A percentile compares a stretch with the other conserved stretches of the same genome.
Conservation (phyloP, 2,888 invertebrate species). For the Rapana venosa region DNA sequence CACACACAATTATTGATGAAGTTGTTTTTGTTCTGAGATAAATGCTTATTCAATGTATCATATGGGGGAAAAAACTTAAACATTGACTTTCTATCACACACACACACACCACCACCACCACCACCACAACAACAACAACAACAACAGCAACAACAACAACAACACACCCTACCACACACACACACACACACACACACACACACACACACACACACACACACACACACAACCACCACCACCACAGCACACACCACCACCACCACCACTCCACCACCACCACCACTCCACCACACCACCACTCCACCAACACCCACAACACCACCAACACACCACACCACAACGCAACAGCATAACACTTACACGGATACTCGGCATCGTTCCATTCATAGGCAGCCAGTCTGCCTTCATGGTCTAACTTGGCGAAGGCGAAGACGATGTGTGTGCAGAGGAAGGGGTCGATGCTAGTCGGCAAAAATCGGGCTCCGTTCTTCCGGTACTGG, state of each 20-base stretch:
- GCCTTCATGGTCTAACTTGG: conserved; percentile 55
- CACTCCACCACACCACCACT: background rate
- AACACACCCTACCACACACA: no score
- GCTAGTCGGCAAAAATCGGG: conserved; percentile 54
- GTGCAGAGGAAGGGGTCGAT: conserved; percentile 61
- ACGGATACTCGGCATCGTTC: conserved; percentile 86
- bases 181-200: no score
- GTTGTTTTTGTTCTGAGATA: no score
- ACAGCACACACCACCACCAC: background rate
- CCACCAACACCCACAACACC: background rate
- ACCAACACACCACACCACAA: background rate
- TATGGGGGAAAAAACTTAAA: no score
- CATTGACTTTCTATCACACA: no score
- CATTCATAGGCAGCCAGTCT: conserved; percentile 93
- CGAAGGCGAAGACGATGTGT: conserved; percentile 59
- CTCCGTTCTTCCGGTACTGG: conserved; percentile 55
- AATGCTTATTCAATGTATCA: no score
- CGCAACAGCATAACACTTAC: conserved; percentile 47
- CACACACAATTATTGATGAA: no score
- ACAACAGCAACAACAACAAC: no score
- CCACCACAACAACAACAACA: no score
- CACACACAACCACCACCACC: background rate
- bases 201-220: background rate
- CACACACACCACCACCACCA: no score
- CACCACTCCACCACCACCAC: background rate